Base-by-base conservation (phyloP, 2,888 invertebrate genomes). In the Epirrhoe tristata region DNA sequence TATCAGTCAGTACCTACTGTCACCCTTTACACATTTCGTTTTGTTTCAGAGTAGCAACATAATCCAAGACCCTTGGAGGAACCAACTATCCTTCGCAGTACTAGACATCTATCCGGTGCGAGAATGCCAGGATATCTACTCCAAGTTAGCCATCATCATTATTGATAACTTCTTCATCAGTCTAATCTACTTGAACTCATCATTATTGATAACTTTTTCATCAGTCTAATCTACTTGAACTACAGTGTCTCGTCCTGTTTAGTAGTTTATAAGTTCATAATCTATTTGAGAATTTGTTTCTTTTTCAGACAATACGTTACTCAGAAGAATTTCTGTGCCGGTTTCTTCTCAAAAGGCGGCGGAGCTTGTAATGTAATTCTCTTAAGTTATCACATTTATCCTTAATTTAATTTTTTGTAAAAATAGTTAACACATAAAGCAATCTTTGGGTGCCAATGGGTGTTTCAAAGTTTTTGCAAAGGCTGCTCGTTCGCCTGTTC, bases 291-390 rank as follows among this genome's bases (percentile, higher is more conserved):
- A 39, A 31, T n/a, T 1, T 43, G 6, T 5, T 57, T 58, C 57
- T 32, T n/a, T 86, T 84, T 32, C 75, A 91, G 91, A 12, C 76
- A 86, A 67, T 90, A 83, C 59, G 89, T 91, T 0, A 83, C 83
- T 0, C 61, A 62, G 0, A 83, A 76, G 1, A 78, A 91, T 63
- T 91, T 91, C 69, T 91, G 91, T 63, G 91, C 86, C 8, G 91
- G 91, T 8, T 90, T 87, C 72, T 71, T 89, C 12, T 84, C 88
- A 1, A 87, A 81, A 74, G 90, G 91, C 1, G 82, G 84, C 1
- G 90, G 90, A 2, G 90, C 91, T 36, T 91, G 91, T 62, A 90
- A 91, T 67, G 91, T 91, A 75, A 80, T 89, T 79, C 14, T n/a
- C 17, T 14, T 14, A n/a, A 8, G 8, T 36, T 24, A 24, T 46